Evolutionary conservation across 2,888 invertebrate species (phyloP), one percentile per base, ranked within the genome.

Genomic region (Caenorhabditis virilis): DNA sequence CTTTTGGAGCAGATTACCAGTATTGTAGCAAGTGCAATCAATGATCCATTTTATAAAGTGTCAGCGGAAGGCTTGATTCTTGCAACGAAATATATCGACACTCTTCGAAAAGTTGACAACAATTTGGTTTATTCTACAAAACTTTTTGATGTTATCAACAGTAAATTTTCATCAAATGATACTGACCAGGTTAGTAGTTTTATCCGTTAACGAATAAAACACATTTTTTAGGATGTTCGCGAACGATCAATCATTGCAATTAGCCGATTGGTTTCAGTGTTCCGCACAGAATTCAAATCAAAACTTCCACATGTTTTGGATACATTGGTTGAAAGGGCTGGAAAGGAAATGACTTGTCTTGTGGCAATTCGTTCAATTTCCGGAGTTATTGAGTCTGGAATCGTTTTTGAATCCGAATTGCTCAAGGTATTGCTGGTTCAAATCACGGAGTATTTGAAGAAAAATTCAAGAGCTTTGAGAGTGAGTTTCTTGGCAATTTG

Each of bases 191-290:
- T 77, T 16, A 26, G 11, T 6, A n/a, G 18, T 6, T 26, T 15
- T 22, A 11, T 43, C 18, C 6, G 23, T 52, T 26, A n/a, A 20
- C 7, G 7, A 15, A 1, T 26, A 27, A 7, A 30, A n/a, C 16
- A 9, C n/a, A 20, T 23, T 25, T 51, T 57, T 26, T 45, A 78
- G 72, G 98, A 98, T 86, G 97, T 98, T 0, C 97, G 98, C 85
- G 98, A 98, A 84, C 88, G 94, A 23, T 95, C 98, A 11, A 97
- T 98, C 69, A 91, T 93, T 93, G 95, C 79, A 92, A 93, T 90
- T n/a, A 57, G 53, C 15, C 30, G 25, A 85, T 90, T 95, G 48
- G 89, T 97, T 47, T 91, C 92, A 63, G 92, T 92, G 84, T 89
- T 95, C 74, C 95, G 94, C 0, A 93, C 95, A 84, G 89, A 89